Base-by-base conservation (phyloP, 2,113 vertebrate genomes). In the Anarrhichthys ocellatus region DNA sequence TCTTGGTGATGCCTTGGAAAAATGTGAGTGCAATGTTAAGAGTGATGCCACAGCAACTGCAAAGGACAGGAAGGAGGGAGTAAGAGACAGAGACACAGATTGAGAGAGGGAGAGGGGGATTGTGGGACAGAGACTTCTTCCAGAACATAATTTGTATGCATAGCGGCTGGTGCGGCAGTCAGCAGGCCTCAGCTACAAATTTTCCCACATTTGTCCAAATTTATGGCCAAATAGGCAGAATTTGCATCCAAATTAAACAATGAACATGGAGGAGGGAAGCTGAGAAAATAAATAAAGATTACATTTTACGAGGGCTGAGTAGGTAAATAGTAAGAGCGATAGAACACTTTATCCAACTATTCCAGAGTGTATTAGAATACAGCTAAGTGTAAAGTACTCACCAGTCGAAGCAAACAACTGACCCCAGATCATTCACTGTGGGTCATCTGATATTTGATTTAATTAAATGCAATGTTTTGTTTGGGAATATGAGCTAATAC, bases 131-230 rank as follows among this genome's bases (percentile, higher is more conserved):
- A 50, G 84, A 81, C 81, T 71, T 89, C 88, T 87, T 75, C 89
- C 78, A 90, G 93, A 93, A 93, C 89, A 81, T 91, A 27, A 94
- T 95, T 95, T 90, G 93, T 94, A 95, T 95, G 93, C 93, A 87
- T 68, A 78, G 88, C 68, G 38, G 80, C 84, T 83, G 17, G 40
- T 73, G 44, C 10, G 29, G 78, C 68, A 92, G 86, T 81, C 91
- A 74, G 90, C 90, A 65, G 89, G 92, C 81, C 80, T 91, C 86
- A 46, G 92, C 88, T 66, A 86, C 91, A 93, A 78, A 94, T 92
- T 91, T 83, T 42, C 81, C 80, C 88, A 82, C 90, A 92, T 94
- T 91, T 90, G 85, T 92, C 80, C 85, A 88, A 89, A 88, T 93
- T 94, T 90, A 78, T 82, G 87, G 80, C 78, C 68, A 85, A 89